Conservation (phyloP, 2,797 vertebrate genomes). For the Takifugu ocellatus region DNA sequence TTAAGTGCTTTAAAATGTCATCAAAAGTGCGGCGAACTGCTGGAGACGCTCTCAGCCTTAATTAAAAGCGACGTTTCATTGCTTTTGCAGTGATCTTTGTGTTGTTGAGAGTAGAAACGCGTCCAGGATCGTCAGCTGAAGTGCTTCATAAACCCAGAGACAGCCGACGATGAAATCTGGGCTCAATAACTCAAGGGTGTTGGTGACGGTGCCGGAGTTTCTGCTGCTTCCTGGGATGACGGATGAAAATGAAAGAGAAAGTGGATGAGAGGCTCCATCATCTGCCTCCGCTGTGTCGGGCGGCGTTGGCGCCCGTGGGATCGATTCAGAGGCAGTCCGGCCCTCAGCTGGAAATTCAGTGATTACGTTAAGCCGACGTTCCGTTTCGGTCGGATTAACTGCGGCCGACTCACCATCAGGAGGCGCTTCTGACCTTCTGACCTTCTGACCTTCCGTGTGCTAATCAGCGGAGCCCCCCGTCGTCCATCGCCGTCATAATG, state of each 20-base stretch:
- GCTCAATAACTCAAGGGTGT: constrained; percentile 1
- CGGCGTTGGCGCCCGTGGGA: constrained; percentile 17
- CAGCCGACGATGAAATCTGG: constrained; percentile 3
- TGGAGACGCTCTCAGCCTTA: too few species aligned
- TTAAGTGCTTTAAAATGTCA: too few species aligned
- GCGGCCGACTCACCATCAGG: not conserved
- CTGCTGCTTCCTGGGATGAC: constrained; percentile 11
- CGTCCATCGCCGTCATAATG: constrained; percentile 2
- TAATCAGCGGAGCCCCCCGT: not conserved
- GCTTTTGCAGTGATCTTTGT: too few species aligned
- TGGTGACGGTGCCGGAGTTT: constrained; percentile 1
- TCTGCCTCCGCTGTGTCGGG: constrained; percentile 21
- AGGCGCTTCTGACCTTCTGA: constrained; percentile 14
- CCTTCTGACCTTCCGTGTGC: constrained; percentile 3
- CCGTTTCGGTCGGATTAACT: not conserved
- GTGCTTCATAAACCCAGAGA: not conserved
- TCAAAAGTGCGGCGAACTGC: too few species aligned
- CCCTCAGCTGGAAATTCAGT: constrained; percentile 15
- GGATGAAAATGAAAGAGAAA: constrained; percentile 33
- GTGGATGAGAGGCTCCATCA: constrained; percentile 32
- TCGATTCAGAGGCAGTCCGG: constrained; percentile 16
- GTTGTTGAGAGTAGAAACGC: not conserved
- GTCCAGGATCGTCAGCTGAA: not conserved
- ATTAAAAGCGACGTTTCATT: too few species aligned
- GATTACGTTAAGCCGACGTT: constrained; percentile 20